Evolutionary conservation across 2,888 invertebrate species (phyloP).

Genomic region (Nemapogon koenigi): DNA sequence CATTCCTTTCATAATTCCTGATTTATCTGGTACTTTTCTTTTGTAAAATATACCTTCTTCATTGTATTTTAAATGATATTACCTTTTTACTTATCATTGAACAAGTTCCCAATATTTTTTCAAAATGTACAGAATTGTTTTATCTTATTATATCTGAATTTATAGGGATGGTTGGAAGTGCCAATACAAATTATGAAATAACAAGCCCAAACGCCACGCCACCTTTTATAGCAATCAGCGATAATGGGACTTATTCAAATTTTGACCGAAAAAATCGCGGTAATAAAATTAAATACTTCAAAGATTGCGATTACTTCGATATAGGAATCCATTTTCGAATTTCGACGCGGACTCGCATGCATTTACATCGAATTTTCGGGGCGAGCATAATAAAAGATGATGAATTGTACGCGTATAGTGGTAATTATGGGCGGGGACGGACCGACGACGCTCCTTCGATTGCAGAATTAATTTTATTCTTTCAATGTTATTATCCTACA

Average conservation of each 20-base stretch:
- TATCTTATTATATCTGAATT: no score
- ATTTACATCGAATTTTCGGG: conserved; percentile 56
- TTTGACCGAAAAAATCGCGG: conserved; percentile 5
- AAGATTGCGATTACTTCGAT: conserved; percentile 23
- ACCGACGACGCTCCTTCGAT: no score
- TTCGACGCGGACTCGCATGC: conserved; percentile 43
- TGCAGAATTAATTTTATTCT: no score
- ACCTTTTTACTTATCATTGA: no score
- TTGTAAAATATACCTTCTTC: no score
- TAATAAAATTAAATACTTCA: conserved; percentile 8
- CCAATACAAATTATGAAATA: conserved; percentile 7
- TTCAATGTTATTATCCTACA: no score
- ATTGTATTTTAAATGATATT: no score
- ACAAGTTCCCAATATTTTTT: no score
- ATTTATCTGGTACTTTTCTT: no score
- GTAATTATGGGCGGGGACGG: conserved; percentile 59
- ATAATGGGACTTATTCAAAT: conserved; percentile 9
- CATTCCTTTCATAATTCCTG: no score
- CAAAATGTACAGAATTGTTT: no score
- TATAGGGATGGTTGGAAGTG: no score
- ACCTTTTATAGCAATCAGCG: conserved; percentile 3
- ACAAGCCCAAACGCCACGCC: background rate
- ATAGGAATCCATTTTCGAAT: conserved; percentile 45
- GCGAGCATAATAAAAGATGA: conserved; percentile 61
- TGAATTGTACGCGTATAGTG: conserved; percentile 58